Conservation (phyloP, 2,113 vertebrate genomes). For the Trogon melanurus region DNA sequence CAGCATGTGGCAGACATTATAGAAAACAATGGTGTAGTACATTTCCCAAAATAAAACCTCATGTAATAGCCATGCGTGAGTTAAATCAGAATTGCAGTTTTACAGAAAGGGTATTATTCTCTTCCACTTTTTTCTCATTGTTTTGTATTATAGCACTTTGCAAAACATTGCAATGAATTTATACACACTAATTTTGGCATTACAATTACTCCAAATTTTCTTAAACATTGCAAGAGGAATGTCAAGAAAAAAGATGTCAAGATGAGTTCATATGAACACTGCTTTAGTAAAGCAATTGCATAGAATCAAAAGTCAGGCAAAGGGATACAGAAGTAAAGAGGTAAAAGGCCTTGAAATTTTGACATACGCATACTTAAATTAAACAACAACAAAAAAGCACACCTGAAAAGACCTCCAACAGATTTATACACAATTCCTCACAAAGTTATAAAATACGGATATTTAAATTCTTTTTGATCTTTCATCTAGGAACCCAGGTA, state of each 20-base stretch:
- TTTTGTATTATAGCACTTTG: neutral
- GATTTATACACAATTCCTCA: neutral
- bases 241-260: neutral
- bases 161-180: neutral
- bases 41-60: constrained; percentile 45
- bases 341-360: neutral
- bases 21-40: constrained; percentile 29
- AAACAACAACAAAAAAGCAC: neutral
- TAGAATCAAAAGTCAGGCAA: neutral
- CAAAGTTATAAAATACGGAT: neutral
- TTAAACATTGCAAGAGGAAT: neutral
- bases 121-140: neutral
- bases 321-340: neutral
- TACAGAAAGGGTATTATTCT: neutral
- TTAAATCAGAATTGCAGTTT: constrained; percentile 9
- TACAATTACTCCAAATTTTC: neutral
- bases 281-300: neutral
- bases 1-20: constrained; percentile 45
- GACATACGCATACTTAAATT: neutral
- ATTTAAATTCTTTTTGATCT: neutral
- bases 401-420: neutral
- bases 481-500: neutral
- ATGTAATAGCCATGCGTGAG: neutral
- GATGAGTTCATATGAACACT: neutral
- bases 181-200: neutral